phyloP scores from a whole-genome alignment of 2,797 vertebrate species.

The Periophthalmus magnuspinnatus region DNA sequence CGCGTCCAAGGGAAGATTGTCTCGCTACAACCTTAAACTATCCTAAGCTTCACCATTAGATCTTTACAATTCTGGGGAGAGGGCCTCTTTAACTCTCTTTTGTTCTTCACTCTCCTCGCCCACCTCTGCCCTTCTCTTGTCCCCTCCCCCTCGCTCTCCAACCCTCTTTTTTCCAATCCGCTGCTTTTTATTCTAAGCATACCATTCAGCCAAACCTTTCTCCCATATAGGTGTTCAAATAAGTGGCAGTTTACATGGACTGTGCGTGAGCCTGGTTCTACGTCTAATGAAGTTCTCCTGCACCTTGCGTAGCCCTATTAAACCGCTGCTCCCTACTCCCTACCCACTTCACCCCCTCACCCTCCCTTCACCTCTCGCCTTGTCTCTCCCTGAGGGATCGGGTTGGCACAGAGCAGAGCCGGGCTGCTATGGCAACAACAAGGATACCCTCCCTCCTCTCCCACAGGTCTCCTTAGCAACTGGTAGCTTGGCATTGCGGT shows the following conservation, averaged over 20 bases:
- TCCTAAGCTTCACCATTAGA: constrained; percentile 36
- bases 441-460: constrained; percentile 83
- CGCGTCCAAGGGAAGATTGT: constrained; percentile 28
- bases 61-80: constrained; percentile 35
- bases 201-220: constrained; percentile 48
- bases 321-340: constrained; percentile 70
- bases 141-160: constrained; percentile 36
- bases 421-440: constrained; percentile 84
- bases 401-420: constrained; percentile 77
- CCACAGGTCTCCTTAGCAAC: constrained; percentile 87
- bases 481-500: constrained; percentile 83
- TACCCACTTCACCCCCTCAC: constrained; percentile 73
- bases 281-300: constrained; percentile 73
- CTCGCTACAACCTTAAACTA: constrained; percentile 43
- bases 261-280: constrained; percentile 59
- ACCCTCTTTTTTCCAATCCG: constrained; percentile 2
- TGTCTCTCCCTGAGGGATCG: constrained; percentile 77
- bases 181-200: constrained; percentile 62
- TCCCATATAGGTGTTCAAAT: constrained; percentile 60
- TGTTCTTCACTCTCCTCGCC: constrained; percentile 47
- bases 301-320: constrained; percentile 73
- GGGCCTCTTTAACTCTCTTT: constrained; percentile 45
- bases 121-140: constrained; percentile 59
- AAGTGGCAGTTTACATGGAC: constrained; percentile 55
- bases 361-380: constrained; percentile 67